Base-by-base conservation (phyloP, 92 coral and sea anemone species). In the Parazoanthus swiftii region DNA sequence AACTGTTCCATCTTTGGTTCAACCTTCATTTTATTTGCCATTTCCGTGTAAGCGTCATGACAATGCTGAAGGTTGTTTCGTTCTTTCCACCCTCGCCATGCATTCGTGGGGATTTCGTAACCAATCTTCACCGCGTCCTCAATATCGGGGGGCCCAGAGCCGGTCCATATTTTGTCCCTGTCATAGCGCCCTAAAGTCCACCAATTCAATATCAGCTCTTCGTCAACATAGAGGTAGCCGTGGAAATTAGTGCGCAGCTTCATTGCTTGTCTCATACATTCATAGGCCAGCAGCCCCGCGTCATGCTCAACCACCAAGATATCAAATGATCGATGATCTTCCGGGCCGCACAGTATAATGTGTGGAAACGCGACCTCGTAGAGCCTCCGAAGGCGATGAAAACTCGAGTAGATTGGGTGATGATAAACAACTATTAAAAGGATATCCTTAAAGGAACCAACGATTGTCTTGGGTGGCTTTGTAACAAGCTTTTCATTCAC, bases 131-230 rank as follows among this genome's bases (percentile, higher is more conserved):
- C 80, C 7, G 80, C 54, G 46, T 76, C 80, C 54, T 76, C 80
- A n/a, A 76, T 39, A 21, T 76, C 80, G 25, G 46, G 80, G 25
- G 80, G 54, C n/a, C 51, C 80, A 63, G 70, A 63, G 54, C 80
- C 51, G 13, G 80, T 76, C 80, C 80, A 76, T 39, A 76, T 76
- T 76, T 76, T 76, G 46, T 76, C 80, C 46, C 46, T 76, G 25
- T 76, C 80, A 76, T 76, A 76, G 48, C 80, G 80, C n/a, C 54
- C 80, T 11, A 76, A 76, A 76, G 80, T 76, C 80, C 80, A 76
- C 80, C 80, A 76, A 76, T 76, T 76, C 80, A 76, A 76, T 35
- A 76, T 76, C 80, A 76, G 54, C 29, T 76, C 80, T 36, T 76
- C 80, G 46, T 76, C 54, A 39, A 76, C 80, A 38, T 76, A 76